Evolutionary conservation across 2,797 vertebrate genomes (phyloP), one percentile per base, ranked within the genome.

Genomic region (Gymnocypris eckloni): DNA sequence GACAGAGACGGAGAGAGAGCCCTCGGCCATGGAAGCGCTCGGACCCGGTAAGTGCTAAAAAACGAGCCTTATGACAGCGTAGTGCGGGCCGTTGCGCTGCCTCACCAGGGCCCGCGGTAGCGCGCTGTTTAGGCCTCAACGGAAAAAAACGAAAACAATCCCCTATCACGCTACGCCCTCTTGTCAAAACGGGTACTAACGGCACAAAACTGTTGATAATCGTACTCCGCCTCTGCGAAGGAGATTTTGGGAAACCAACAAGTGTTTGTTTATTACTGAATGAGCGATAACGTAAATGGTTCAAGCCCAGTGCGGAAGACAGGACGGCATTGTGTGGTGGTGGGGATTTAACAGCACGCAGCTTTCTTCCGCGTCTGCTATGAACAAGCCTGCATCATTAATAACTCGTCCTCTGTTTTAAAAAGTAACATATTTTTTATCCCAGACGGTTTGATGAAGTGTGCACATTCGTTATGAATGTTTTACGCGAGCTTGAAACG

Each of bases 21-120:
- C 95, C 95, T 95, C 95, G 96, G 97, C 96, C 97, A 99, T 98
- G 98, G 98, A 99, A 95, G 97, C 98, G 92, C 95, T 98, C 96
- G 98, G 98, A 97, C 98, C 97, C 93, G 98, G 98, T 98, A 95
- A 97, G 97, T 86, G n/a, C 43, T 82, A 48, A 59, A 87, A n/a
- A 88, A 37, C 67, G 3, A 54, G 22, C 87, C 89, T 88, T 48
- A 86, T 87, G 90, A 91, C 92, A 85, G 92, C 79, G 88, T 84
- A 77, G 91, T 89, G 89, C 87, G 91, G 88, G 90, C 92, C 64
- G 88, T 89, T 72, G 91, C 89, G 88, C 81, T 88, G 90, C 92
- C 81, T 91, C 91, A 95, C 95, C 93, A 91, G 93, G 93, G 94
- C 91, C 94, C 95, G 95, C 59, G 95, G 94, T 50, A 25, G 41